Evolutionary conservation across 1,140 invertebrate genomes (phyloP).

Genomic region (Apis mellifera): DNA sequence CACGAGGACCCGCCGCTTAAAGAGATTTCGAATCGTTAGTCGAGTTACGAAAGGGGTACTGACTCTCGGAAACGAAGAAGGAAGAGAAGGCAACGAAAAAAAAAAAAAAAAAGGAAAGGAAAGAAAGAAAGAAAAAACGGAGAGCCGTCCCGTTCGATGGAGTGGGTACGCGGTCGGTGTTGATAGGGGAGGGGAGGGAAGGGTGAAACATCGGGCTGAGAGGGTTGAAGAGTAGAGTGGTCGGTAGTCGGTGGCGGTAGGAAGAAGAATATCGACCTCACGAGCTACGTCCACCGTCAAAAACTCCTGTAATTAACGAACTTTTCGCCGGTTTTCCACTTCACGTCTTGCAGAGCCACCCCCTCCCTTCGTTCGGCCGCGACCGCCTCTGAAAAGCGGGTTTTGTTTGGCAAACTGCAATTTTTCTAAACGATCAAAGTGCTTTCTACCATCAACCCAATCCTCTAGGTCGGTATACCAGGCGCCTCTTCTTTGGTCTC

Average conservation of each 20-base stretch:
- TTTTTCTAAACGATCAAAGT: slow-evolving; percentile 66
- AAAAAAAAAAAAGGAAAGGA: background rate
- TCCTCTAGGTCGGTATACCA: background rate
- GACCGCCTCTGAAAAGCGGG: slow-evolving; percentile 38
- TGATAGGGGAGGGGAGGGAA: background rate
- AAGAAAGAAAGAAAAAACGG: background rate
- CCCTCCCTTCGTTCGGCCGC: background rate
- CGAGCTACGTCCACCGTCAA: slow-evolving; percentile 47
- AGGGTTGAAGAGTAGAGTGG: background rate
- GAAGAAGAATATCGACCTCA: slow-evolving; percentile 49
- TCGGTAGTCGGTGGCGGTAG: background rate
- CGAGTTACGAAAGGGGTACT: slow-evolving; percentile 55
- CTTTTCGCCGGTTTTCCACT: slow-evolving; percentile 65
- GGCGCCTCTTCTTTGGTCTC: background rate
- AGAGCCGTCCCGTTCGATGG: background rate
- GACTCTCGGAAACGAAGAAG: slow-evolving; percentile 23
- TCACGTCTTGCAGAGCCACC: slow-evolving; percentile 43
- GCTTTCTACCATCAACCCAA: background rate
- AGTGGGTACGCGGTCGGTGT: background rate
- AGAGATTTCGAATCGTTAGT: slow-evolving; percentile 66
- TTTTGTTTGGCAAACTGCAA: slow-evolving; percentile 65
- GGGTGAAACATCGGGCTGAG: background rate
- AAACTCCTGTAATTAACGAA: slow-evolving; percentile 68
- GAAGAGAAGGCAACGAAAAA: background rate
- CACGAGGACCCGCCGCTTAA: slow-evolving; percentile 52